A percentile compares a stretch with the other conserved stretches of the same genome.
Conservation (phyloP, 2,888 invertebrate genomes). For the Sisyra nigra region DNA sequence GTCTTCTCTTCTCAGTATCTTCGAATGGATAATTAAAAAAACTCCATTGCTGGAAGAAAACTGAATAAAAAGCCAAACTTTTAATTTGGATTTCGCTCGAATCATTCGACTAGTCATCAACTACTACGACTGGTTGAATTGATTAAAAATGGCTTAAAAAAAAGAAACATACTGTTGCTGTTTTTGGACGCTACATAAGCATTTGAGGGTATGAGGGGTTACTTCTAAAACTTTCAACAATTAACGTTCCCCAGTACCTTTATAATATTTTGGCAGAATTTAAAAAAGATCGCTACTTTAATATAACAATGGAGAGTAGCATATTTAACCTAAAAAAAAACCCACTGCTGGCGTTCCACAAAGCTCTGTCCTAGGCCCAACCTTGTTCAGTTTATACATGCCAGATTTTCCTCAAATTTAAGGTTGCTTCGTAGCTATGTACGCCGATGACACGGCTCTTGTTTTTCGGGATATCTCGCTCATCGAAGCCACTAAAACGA, state of each 20-base stretch:
- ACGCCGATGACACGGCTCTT: constrained; percentile 12
- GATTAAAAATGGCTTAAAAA: constrained; percentile 13
- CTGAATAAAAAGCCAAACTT: constrained; percentile 10
- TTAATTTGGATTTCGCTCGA: constrained; percentile 18
- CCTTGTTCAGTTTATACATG: constrained; percentile 13
- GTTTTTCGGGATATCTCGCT: neutral
- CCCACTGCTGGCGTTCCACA: constrained; percentile 17
- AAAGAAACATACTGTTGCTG: constrained; percentile 14
- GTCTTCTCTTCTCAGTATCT: constrained; percentile 14
- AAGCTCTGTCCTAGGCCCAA: no score
- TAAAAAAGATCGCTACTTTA: no score
- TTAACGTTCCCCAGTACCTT: constrained; percentile 11
- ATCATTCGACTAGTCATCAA: constrained; percentile 16
- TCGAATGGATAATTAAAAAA: constrained; percentile 13
- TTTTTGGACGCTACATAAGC: constrained; percentile 17
- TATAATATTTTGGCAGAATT: constrained; percentile 14
- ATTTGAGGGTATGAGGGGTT: constrained; percentile 17
- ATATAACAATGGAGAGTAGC: no score
- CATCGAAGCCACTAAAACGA: no score
- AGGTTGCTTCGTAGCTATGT: constrained; percentile 6
- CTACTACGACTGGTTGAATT: constrained; percentile 14
- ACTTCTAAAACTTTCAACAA: constrained; percentile 13
- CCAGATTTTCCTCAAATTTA: constrained; percentile 13
- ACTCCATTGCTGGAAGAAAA: constrained; percentile 7
- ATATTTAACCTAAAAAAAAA: no score